Base-by-base conservation (phyloP, 2,888 invertebrate species). In the Chrysina gloriosa region DNA sequence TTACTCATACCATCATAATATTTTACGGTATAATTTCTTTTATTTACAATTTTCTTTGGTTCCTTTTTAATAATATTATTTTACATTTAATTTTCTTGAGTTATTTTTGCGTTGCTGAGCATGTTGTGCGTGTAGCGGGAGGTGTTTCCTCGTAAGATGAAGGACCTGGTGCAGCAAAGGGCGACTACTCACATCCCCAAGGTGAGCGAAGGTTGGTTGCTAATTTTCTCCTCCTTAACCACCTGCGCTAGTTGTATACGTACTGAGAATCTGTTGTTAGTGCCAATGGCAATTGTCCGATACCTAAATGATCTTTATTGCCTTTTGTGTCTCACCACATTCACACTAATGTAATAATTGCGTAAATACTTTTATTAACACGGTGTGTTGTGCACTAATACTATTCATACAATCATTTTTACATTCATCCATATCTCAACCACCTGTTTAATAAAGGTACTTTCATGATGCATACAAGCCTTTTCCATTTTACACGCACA, bases 91-190 rank as follows among this genome's bases (percentile, higher is more conserved):
- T 73, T 77, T 71, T 74, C 69, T 71, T 73, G 72, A 73, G 69
- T 74, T 74, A 69, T 75, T 75, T 74, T 77, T 81, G 77, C 77
- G 76, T 78, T 79, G 77, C 77, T 77, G 79, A 79, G 80, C 79
- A 79, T 80, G 80, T 80, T 82, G 80, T 80, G 81, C 81, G 81
- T 82, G 79, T 82, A 83, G 88, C 89, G 90, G 89, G 91, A 91
- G 88, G 89, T 88, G 86, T 90, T 90, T 87, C 91, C 91, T 82
- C 90, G 90, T 88, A 91, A 91, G 90, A 91, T 90, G 90, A 90
- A 90, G 84, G 91, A 91, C 87, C 86, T 90, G 86, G 90, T 91
- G 82, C 79, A 80, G 76, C 81, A 80, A 77, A 79, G 80, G 76
- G 76, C 79, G 74, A 74, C 76, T 73, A 74, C 77, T 73, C 77